These are phyloP conservation scores for Drosophila fuyamai DNA, from an alignment of 1,140 invertebrate species.

Conservation along the genomic window DNA sequence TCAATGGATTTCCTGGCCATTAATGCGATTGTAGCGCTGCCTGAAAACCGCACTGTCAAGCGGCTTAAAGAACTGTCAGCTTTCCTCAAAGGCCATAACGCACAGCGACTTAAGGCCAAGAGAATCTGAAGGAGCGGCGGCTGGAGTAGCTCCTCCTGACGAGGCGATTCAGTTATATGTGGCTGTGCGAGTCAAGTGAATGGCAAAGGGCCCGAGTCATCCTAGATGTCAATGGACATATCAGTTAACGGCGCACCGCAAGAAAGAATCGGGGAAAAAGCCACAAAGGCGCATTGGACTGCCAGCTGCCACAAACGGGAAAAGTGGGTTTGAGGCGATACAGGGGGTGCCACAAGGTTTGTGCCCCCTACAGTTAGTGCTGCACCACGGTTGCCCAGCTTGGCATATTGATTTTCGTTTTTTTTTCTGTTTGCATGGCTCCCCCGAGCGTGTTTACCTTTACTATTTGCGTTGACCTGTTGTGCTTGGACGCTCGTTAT, in stretches of 20 bases:
- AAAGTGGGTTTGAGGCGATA: background rate
- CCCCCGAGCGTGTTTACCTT: conserved; percentile 9
- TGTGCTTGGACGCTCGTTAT: conserved; percentile 42
- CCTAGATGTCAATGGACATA: conserved; percentile 30
- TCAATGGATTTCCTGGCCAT: conserved; percentile 32
- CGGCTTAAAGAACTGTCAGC: conserved; percentile 42
- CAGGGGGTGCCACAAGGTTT: background rate
- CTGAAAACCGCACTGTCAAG: conserved; percentile 30
- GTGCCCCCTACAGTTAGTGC: conserved; percentile 2
- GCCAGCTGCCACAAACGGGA: conserved; percentile 14
- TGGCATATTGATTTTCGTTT: conserved; percentile 61
- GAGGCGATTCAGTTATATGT: conserved; percentile 4
- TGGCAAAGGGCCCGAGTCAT: conserved; percentile 18
- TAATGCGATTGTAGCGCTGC: conserved; percentile 38
- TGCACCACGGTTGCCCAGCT: conserved; percentile 45
- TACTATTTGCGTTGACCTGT: conserved; percentile 45
- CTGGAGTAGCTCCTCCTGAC: background rate
- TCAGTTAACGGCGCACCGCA: conserved; percentile 15
- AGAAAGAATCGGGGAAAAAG: conserved; percentile 16
- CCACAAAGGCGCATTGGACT: conserved; percentile 10
- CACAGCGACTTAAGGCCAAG: background rate
- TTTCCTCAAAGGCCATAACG: conserved; percentile 20
- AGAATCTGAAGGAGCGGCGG: background rate
- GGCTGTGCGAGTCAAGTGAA: conserved; percentile 20
- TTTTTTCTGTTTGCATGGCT: background rate